Conservation (phyloP, 2,888 invertebrate genomes). For the Microdon myrmicae region DNA sequence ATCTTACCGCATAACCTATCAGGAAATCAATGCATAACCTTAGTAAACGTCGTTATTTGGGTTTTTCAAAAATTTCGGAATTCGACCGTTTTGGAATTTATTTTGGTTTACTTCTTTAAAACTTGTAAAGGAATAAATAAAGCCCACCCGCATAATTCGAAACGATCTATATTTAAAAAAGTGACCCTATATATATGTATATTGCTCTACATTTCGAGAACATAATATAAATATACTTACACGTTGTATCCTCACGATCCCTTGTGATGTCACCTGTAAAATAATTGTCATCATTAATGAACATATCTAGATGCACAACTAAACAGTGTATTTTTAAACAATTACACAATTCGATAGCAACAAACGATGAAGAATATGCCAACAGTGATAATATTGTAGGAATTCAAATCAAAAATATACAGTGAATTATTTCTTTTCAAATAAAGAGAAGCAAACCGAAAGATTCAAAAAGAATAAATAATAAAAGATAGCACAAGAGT, state of each 20-base stretch:
- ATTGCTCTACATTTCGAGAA: background rate
- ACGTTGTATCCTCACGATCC: constrained; percentile 78
- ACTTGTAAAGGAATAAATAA: too few species aligned
- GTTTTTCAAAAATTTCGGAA: too few species aligned
- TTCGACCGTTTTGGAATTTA: too few species aligned
- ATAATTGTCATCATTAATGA: constrained; percentile 1
- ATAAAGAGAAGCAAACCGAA: constrained; percentile 29
- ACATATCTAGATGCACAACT: background rate
- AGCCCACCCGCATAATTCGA: background rate
- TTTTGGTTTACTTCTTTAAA: too few species aligned
- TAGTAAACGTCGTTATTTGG: too few species aligned
- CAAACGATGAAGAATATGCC: constrained; percentile 44
- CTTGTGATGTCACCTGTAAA: constrained; percentile 80
- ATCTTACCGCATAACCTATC: too few species aligned
- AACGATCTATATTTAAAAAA: background rate
- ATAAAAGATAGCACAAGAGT: constrained; percentile 15
- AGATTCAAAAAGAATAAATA: constrained; percentile 2
- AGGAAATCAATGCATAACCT: too few species aligned
- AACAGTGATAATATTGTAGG: constrained; percentile 27
- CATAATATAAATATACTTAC: constrained; percentile 70
- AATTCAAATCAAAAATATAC: constrained; percentile 15
- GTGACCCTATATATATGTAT: too few species aligned
- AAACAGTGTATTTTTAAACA: background rate
- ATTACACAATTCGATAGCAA: constrained; percentile 45
- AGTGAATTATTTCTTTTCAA: constrained; percentile 8